These are phyloP conservation scores for Nesospiza acunhae DNA, from an alignment of 2,113 vertebrate genomes.

Conservation along the genomic window DNA sequence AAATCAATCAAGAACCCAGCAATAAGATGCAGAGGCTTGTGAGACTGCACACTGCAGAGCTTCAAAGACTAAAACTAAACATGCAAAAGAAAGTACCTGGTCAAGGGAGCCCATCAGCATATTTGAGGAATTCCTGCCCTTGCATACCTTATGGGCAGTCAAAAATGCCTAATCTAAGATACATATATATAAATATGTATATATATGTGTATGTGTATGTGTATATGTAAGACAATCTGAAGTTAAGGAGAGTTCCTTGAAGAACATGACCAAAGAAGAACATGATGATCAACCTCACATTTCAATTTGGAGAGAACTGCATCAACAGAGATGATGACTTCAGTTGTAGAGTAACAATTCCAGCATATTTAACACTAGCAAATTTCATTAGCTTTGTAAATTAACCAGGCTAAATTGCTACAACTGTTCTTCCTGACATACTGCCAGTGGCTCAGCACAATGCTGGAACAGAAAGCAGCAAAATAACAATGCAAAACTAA, in stretches of 20 bases:
- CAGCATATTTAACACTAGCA: neutral
- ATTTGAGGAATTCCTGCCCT: neutral
- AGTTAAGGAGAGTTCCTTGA: neutral
- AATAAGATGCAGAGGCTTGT: neutral
- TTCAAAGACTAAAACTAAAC: neutral
- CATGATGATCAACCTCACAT: neutral
- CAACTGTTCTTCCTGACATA: neutral
- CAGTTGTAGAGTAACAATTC: neutral
- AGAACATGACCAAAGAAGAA: neutral
- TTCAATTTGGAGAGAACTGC: neutral
- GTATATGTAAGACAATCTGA: neutral
- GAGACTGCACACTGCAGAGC: neutral
- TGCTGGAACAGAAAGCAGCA: neutral
- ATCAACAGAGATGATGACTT: neutral
- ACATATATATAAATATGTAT: neutral
- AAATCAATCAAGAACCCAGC: neutral
- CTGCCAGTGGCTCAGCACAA: neutral
- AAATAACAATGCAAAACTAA: neutral
- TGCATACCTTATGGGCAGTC: neutral
- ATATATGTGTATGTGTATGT: neutral
- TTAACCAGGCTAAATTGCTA: neutral
- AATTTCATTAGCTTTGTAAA: neutral
- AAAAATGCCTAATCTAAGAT: neutral
- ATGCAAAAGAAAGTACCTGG: neutral
- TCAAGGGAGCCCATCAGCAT: neutral